Conservation (phyloP, 1,140 invertebrate genomes). For the Ceratina japonica region DNA sequence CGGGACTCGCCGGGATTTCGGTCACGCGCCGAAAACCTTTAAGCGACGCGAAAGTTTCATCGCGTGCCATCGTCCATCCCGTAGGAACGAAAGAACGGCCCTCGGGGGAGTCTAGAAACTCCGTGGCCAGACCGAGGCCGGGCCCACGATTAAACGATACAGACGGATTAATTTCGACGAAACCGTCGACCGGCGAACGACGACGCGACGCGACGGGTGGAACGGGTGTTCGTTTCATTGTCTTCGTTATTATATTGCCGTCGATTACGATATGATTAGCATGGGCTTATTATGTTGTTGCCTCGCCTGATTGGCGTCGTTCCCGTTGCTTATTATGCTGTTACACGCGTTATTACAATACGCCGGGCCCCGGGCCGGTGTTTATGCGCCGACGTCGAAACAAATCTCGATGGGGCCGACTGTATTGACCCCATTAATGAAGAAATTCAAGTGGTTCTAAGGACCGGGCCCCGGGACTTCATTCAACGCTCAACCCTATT, state of each 20-base stretch:
- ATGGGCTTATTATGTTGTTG: constrained; percentile 19
- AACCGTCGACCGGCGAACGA: background rate
- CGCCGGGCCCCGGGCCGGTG: background rate
- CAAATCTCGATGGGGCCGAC: constrained; percentile 39
- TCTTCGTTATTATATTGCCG: constrained; percentile 20
- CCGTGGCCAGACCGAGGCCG: background rate
- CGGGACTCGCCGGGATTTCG: background rate
- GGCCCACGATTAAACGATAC: constrained; percentile 12
- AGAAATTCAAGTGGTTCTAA: constrained; percentile 6
- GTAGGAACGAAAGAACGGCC: background rate
- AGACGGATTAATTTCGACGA: constrained; percentile 9
- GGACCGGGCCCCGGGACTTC: background rate
- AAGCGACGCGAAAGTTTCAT: background rate
- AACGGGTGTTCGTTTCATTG: background rate
- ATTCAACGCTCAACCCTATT: constrained; percentile 6
- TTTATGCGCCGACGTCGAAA: constrained; percentile 28
- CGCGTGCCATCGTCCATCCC: background rate
- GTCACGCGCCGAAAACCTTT: constrained; percentile 32
- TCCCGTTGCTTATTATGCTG: constrained; percentile 27
- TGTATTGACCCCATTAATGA: constrained; percentile 48
- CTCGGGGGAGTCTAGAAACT: background rate
- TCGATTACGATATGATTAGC: constrained; percentile 48
- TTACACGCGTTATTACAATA: constrained; percentile 29
- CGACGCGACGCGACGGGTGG: too few species aligned
- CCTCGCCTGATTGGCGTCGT: constrained; percentile 6